A percentile compares a stretch with the other conserved stretches of the same genome.
Evolutionary conservation across 2,113 vertebrate genomes (phyloP).

Genomic region (Chloropsis hardwickii): DNA sequence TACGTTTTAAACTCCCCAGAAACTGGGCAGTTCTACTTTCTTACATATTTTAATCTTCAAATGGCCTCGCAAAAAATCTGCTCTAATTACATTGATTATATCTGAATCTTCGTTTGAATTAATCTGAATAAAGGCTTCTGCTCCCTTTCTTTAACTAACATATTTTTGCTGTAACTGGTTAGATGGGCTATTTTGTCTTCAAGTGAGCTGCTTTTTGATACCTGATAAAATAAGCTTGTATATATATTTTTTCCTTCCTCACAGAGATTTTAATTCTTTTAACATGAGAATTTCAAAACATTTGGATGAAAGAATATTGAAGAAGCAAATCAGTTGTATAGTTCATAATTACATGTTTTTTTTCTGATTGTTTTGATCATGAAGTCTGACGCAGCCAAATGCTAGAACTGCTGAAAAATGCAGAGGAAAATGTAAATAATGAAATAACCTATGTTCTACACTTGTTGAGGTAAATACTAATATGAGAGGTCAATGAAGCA

Average conservation of each 20-base stretch:
- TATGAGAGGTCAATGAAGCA: background rate
- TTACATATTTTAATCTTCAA: background rate
- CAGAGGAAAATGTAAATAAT: background rate
- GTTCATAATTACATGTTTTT: background rate
- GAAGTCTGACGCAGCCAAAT: background rate
- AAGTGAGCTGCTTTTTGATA: background rate
- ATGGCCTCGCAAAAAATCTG: background rate
- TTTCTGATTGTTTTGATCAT: background rate
- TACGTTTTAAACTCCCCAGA: background rate
- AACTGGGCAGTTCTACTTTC: background rate
- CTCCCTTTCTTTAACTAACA: background rate
- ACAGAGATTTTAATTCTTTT: background rate
- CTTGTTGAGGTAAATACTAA: background rate
- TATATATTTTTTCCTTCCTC: background rate
- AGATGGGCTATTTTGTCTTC: background rate
- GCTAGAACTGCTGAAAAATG: background rate
- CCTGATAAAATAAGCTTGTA: background rate
- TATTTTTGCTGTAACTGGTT: background rate
- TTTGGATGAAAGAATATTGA: background rate
- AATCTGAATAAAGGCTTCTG: background rate
- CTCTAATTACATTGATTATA: background rate
- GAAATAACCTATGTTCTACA: background rate
- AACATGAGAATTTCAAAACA: background rate
- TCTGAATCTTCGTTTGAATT: background rate
- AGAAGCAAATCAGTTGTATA: background rate